phyloP scores from a whole-genome alignment of 2,113 vertebrate genomes.

The Podiceps cristatus region DNA sequence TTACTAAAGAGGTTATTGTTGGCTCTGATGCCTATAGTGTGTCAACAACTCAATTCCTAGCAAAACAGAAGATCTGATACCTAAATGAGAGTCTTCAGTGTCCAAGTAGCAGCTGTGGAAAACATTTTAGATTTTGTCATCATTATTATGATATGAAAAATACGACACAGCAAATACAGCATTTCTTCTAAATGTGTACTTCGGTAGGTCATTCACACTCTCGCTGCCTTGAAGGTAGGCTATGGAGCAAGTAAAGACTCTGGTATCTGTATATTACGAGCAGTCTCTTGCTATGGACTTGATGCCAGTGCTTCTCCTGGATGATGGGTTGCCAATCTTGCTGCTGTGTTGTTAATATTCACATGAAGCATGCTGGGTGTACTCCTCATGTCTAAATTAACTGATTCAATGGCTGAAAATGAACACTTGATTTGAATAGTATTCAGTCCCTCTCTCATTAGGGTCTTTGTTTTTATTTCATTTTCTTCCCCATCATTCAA shows the following conservation, averaged over 20 bases:
- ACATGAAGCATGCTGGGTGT: neutral
- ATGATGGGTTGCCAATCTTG: neutral
- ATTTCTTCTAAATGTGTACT: neutral
- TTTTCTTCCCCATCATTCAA: neutral
- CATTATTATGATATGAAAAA: neutral
- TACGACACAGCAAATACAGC: accelerated
- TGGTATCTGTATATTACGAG: neutral
- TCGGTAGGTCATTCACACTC: accelerated
- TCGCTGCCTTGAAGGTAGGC: neutral
- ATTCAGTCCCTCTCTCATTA: neutral
- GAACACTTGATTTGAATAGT: neutral
- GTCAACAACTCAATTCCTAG: neutral
- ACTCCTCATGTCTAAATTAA: neutral
- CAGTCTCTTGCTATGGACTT: neutral
- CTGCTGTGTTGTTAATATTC: neutral
- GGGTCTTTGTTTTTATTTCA: neutral
- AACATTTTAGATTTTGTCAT: neutral
- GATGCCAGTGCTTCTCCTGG: neutral
- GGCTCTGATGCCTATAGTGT: neutral
- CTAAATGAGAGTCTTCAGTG: neutral
- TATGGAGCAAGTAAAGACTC: neutral
- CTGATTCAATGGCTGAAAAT: neutral
- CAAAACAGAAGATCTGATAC: neutral
- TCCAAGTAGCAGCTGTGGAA: neutral
- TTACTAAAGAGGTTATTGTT: neutral